Evolutionary conservation across 2,797 vertebrate genomes (phyloP).

Genomic region (Lagodon rhomboides): DNA sequence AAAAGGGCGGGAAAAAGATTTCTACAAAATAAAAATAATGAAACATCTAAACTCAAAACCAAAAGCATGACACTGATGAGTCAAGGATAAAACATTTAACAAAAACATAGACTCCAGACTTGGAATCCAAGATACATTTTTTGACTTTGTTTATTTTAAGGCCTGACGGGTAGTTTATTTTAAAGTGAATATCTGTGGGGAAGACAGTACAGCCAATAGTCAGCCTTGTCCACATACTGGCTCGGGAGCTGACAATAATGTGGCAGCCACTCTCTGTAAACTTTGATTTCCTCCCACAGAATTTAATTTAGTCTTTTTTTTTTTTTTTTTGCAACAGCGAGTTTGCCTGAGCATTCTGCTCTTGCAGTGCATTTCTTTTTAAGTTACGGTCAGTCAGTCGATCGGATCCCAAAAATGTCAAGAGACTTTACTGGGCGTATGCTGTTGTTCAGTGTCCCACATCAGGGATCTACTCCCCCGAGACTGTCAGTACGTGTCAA

Average conservation of each 20-base stretch:
- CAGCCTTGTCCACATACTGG: slow-evolving; percentile 24
- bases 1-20: too few relatives aligned
- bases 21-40: too few relatives aligned
- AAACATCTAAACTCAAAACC: too few relatives aligned
- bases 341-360: not conserved
- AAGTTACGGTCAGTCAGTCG: not conserved
- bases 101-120: not conserved
- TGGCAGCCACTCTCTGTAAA: slow-evolving; percentile 20
- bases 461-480: not conserved
- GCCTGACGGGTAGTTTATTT: slow-evolving; percentile 45
- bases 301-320: not conserved
- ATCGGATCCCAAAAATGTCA: not conserved
- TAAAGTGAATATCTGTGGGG: slow-evolving; percentile 34
- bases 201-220: slow-evolving; percentile 29
- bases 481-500: not conserved
- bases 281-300: slow-evolving; percentile 20
- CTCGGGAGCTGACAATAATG: slow-evolving; percentile 14
- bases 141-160: slow-evolving; percentile 39
- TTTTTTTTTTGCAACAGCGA: not conserved
- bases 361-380: slow-evolving; percentile 3
- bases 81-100: not conserved
- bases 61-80: not conserved
- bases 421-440: not conserved
- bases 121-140: slow-evolving; percentile 12
- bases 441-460: not conserved